Conservation (phyloP, 2,113 vertebrate genomes). For the Dryoscopus gambensis region DNA sequence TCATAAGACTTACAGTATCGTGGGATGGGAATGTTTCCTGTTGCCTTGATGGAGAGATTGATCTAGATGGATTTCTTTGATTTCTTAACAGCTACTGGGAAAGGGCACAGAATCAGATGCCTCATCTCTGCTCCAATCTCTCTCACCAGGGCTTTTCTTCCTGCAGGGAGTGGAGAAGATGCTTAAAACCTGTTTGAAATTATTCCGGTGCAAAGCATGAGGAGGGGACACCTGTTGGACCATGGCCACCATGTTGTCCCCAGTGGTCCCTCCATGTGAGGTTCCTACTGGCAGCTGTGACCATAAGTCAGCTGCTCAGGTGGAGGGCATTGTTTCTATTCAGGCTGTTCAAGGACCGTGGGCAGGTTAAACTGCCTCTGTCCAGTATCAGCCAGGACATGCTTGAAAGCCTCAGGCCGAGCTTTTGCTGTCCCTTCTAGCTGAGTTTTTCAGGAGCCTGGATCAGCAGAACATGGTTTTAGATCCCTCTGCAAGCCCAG, state of each 20-base stretch:
- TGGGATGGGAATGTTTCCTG: not conserved
- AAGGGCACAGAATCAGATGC: not conserved
- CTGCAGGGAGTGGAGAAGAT: not conserved
- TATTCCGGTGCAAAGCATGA: not conserved
- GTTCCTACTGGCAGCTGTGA: not conserved
- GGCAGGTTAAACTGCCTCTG: not conserved
- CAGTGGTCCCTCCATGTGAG: not conserved
- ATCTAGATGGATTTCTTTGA: not conserved
- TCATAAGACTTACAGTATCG: not conserved
- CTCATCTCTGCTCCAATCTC: not conserved
- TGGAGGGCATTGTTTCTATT: not conserved
- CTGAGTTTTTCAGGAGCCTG: not conserved
- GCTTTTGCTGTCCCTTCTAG: not conserved
- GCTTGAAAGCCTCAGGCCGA: not conserved
- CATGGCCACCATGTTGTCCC: fast-evolving
- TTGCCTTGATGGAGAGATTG: not conserved
- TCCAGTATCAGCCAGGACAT: not conserved
- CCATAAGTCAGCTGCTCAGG: not conserved
- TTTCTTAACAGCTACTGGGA: not conserved
- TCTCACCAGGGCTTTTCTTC: not conserved
- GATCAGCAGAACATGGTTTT: not conserved
- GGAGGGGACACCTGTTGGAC: not conserved
- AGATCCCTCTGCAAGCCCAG: not conserved
- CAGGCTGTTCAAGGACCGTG: fast-evolving
- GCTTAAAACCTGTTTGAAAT: not conserved